Percentiles rank a stretch among this genome's conserved stretches.
Evolutionary conservation across 2,888 invertebrate genomes (phyloP).

Genomic region (Pseudolycoriella hygida): DNA sequence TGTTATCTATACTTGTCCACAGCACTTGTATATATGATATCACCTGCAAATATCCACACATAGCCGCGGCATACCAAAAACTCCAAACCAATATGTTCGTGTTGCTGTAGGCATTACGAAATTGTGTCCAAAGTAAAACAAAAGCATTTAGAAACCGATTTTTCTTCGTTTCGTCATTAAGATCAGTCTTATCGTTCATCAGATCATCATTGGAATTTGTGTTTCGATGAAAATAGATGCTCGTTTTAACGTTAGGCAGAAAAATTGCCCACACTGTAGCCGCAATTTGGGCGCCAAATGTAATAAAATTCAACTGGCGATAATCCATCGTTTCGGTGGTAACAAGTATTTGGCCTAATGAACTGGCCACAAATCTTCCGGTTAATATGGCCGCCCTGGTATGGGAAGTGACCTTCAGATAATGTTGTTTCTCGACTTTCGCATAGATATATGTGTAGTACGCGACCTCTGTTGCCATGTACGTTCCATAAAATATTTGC

Average conservation of each 20-base stretch:
- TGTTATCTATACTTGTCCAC: conserved; percentile 50
- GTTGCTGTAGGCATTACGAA: conserved; percentile 32
- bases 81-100: conserved; percentile 51
- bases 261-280: conserved; percentile 44
- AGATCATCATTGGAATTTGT: conserved; percentile 5
- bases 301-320: conserved; percentile 48
- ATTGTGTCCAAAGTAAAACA: neutral
- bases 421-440: conserved; percentile 53
- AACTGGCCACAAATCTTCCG: conserved; percentile 48
- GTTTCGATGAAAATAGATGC: conserved; percentile 43
- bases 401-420: conserved; percentile 54
- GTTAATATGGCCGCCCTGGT: conserved; percentile 50
- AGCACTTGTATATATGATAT: conserved; percentile 58
- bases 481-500: conserved; percentile 62
- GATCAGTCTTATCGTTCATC: neutral
- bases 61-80: conserved; percentile 60
- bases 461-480: conserved; percentile 79
- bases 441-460: conserved; percentile 90
- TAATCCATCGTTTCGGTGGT: conserved; percentile 40
- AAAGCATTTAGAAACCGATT: neutral
- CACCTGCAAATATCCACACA: conserved; percentile 48
- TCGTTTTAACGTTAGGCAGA: conserved; percentile 41
- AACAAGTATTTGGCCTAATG: conserved; percentile 44
- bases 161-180: neutral
- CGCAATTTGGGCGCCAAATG: conserved; percentile 32